Evolutionary conservation across 2,113 vertebrate genomes (phyloP), one percentile per base, ranked within the genome.

Genomic region (Pseudorectes ferrugineus): DNA sequence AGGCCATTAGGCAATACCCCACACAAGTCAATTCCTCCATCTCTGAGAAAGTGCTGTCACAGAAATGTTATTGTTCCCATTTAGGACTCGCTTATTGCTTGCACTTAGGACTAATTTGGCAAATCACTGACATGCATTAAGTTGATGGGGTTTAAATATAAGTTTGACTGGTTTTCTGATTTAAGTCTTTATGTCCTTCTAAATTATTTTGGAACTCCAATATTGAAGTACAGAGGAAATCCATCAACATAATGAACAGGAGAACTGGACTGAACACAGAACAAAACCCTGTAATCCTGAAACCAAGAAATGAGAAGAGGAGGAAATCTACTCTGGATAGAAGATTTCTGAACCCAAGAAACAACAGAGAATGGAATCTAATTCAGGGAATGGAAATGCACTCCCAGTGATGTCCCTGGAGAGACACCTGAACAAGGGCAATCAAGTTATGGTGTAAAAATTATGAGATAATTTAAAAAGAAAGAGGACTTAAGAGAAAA

Each of bases 61-160:
- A 26, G 36, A 88, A 75, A 77, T 38, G 28, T 57, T 96, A 72
- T 55, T 84, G 55, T 71, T 92, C 52, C 48, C 83, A 87, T 77
- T 94, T 93, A 92, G 61, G 48, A 57, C 72, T 80, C 2, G 0
- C 55, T 88, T 70, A 86, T 13, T 91, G 83, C 79, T 74, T 92
- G 68, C 82, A 90, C 55, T 95, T 89, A 93, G 29, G 48, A 52
- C 52, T 91, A 91, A 84, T 89, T 87, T 93, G 79, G 61, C 59
- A 92, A 88, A 86, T 91, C 63, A 95, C 51, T 78, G 59, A n/a
- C 51, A 24, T 25, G 3, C 68, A 87, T 93, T 93, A 93, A 84
- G 65, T 61, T 4, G 2, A 80, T 81, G 65, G 49, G 23, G 23
- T 95, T 96, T 95, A 95, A 94, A 93, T 81, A 75, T 24, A 95